Base-by-base conservation (phyloP, 2,888 invertebrate genomes). In the Phytoseiulus persimilis region DNA sequence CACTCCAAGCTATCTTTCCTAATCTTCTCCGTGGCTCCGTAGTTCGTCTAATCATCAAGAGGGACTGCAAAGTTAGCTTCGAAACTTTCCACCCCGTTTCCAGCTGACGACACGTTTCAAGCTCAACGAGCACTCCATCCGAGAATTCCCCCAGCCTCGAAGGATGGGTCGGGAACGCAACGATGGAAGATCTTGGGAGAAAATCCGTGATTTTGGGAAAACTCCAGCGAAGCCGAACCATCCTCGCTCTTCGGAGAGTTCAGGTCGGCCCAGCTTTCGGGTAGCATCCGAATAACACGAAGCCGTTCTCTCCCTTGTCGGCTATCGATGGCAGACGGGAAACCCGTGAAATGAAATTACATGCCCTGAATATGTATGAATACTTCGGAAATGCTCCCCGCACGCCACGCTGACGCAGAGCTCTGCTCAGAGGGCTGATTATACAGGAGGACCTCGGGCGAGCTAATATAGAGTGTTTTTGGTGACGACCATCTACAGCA, bases 31-130 rank as follows among this genome's bases (percentile, higher is more conserved):
- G 65, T 1, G 65, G 65, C 65, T 65, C 65, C n/a, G 2, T 28
- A 18, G 23, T 65, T 65, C 65, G 65, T 65, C 65, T 65, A 65
- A 65, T 65, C 65, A 65, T 65, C 65, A 65, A 18, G 11, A 18
- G 65, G 18, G 65, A 14, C 65, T 65, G 65, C 65, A 23, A 65
- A 65, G 23, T 65, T 65, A 65, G 65, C 65, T 65, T 65, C 65
- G 65, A 65, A 65, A 65, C 65, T 65, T 65, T 65, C 23, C 23
- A 65, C 65, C 65, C 65, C 65, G 65, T 65, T 65, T 65, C 65
- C 65, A 65, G 65, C 65, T 65, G 65, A 65, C 65, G 65, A 65
- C 65, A 65, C 65, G 65, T 65, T 65, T 65, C 65, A 65, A 65
- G 18, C 65, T 65, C 65, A 3, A 28, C 65, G 65, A 65, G 65